Base-by-base conservation (phyloP, 2,888 invertebrate genomes). In the Neoitamus cyanurus region DNA sequence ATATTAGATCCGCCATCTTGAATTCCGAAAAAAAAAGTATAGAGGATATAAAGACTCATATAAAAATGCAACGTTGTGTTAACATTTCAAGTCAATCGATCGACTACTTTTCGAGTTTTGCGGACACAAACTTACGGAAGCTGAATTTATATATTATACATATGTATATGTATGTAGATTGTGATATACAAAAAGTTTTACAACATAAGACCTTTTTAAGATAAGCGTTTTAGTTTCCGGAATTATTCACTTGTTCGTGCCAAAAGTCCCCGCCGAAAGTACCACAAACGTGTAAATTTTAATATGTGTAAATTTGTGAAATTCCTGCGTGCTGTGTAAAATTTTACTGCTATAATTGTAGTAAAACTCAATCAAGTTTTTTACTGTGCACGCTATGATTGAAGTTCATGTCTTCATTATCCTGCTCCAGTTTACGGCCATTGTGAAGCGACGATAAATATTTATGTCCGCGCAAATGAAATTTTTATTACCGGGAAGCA, bases 391-490 rank as follows among this genome's bases (percentile, higher is more conserved):
- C 58, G 25, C 58, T 58, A 58, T 58, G 58, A 58, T 58, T 58
- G 58, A 58, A 58, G 58, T 25, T 58, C 58, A 58, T 58, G 58
- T 58, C 58, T 58, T 58, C 58, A 58, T 58, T 58, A 58, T 58
- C 3, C 58, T 7, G 58, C 58, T 58, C 58, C 20, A 7, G 58
- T 20, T 58, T 58, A 58, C 58, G 58, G 58, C 25, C 58, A 58
- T 58, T 25, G 20, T 20, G 58, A 25, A n/a, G 58, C 58, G 58
- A 15, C 58, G n/a, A 20, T 58, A 58, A 58, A 58, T 58, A 58
- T 58, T 58, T 58, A 58, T 15, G 58, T 7, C 15, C 58, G 58
- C 58, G 58, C 58, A 58, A 58, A 58, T 58, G 58, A 58, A 58
- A 20, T 58, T 58, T 58, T 58, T 58, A 58, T 58, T 58, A 25